Conservation (phyloP, 1,140 invertebrate species). For the Bombus breviceps region DNA sequence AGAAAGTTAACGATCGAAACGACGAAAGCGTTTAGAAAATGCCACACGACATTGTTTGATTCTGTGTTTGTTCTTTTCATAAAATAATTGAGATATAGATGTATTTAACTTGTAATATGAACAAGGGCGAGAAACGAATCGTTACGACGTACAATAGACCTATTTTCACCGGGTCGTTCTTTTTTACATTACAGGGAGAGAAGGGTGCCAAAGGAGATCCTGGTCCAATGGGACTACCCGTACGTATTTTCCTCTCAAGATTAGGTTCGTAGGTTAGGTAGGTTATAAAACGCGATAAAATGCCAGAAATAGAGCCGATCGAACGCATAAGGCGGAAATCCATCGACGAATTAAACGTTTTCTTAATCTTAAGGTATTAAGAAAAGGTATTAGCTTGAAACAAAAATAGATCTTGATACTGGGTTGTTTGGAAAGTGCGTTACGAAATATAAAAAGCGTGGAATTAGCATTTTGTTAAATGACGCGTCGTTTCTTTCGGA, state of each 20-base stretch:
- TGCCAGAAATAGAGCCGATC: background rate
- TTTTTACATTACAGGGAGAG: constrained; percentile 88
- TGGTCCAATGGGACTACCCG: constrained; percentile 97
- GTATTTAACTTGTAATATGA: background rate
- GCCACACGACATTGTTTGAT: background rate
- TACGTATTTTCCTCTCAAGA: constrained; percentile 85
- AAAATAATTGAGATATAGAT: background rate
- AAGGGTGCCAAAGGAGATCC: constrained; percentile 95
- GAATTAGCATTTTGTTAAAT: background rate
- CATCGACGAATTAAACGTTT: background rate
- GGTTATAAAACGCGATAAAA: constrained; percentile 21
- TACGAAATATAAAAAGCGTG: background rate
- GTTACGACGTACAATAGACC: background rate
- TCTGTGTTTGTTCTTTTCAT: background rate
- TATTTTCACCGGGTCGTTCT: constrained; percentile 48
- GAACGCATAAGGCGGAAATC: background rate
- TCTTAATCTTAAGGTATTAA: background rate
- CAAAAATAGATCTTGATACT: background rate
- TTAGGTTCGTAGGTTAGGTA: constrained; percentile 52
- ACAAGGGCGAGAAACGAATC: background rate
- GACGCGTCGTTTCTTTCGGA: no score
- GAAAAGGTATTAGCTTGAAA: background rate
- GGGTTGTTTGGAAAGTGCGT: background rate
- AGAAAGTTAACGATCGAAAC: background rate
- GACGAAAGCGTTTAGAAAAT: background rate